These are phyloP conservation scores for Morbakka virulenta DNA, from an alignment of 30 jellyfish, hydroid and myxozoan genomes.

Conservation along the genomic window DNA sequence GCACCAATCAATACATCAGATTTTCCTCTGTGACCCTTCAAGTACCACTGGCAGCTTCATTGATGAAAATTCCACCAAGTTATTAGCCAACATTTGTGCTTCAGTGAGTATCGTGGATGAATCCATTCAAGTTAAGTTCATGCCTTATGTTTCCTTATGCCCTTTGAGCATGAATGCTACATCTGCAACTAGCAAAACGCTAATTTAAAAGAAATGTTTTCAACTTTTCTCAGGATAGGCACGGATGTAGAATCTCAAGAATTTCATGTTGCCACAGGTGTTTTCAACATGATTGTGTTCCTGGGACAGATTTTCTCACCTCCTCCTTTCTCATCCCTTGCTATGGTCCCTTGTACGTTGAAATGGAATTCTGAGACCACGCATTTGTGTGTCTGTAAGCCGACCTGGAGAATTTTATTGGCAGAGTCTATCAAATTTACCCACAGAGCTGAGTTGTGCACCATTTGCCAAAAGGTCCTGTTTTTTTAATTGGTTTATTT, in stretches of 20 bases:
- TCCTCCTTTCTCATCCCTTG: conserved; percentile 15
- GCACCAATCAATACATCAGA: no score
- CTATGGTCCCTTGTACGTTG: neutral
- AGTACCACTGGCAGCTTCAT: no score
- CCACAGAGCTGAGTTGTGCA: conserved; percentile 41
- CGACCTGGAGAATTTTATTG: conserved; percentile 17
- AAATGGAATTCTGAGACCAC: neutral
- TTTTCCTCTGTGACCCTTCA: no score
- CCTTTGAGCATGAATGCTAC: neutral
- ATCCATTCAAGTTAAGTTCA: no score
- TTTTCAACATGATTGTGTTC: no score
- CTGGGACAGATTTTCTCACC: no score
- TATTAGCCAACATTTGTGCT: no score
- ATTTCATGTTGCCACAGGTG: conserved; percentile 38
- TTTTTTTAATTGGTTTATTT: no score
- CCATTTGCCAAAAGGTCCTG: no score
- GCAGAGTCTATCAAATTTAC: conserved; percentile 8
- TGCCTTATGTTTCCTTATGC: no score
- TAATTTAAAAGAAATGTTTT: conserved; percentile 10
- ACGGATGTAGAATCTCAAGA: conserved; percentile 36
- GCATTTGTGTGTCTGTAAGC: conserved; percentile 9
- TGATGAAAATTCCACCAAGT: no score
- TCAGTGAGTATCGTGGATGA: no score
- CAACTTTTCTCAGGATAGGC: conserved; percentile 34
- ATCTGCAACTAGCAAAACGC: neutral